These are phyloP conservation scores for Ancistrus triradiatus DNA, from an alignment of 2,113 vertebrate genomes.

Conservation along the genomic window DNA sequence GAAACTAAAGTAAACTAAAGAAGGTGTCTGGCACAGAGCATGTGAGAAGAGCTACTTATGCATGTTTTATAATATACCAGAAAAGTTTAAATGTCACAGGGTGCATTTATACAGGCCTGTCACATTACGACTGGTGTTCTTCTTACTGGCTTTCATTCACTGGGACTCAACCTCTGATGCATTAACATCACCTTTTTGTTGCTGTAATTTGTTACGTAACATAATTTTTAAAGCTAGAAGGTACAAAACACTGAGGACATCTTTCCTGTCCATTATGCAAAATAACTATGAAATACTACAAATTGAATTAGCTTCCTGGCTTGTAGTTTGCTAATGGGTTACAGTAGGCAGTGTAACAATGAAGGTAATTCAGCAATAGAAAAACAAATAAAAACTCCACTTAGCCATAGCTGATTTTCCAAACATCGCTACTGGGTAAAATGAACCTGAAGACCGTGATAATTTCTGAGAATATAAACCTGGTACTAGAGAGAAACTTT, in stretches of 20 bases:
- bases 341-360: conserved; percentile 11
- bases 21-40: conserved; percentile 12
- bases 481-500: conserved; percentile 1
- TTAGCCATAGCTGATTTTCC: conserved; percentile 1
- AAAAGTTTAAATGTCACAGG: conserved; percentile 29
- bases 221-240: neutral
- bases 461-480: conserved; percentile 11
- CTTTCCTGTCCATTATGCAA: conserved; percentile 31
- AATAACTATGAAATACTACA: conserved; percentile 24
- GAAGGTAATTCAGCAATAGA: neutral
- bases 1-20: neutral
- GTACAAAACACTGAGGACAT: conserved; percentile 20
- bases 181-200: conserved; percentile 30
- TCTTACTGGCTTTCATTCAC: conserved; percentile 9
- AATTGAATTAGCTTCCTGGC: conserved; percentile 18
- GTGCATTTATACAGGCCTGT: conserved; percentile 18
- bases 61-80: neutral
- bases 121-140: conserved; percentile 26
- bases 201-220: conserved; percentile 27
- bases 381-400: conserved; percentile 1
- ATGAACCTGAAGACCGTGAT: conserved; percentile 5
- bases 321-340: conserved; percentile 26
- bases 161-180: neutral
- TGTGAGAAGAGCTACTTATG: neutral
- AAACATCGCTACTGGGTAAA: neutral